Evolutionary conservation across 23 tunicate genomes (phyloP), one percentile per base, ranked within the genome.

Genomic region (Diplosoma virens): DNA sequence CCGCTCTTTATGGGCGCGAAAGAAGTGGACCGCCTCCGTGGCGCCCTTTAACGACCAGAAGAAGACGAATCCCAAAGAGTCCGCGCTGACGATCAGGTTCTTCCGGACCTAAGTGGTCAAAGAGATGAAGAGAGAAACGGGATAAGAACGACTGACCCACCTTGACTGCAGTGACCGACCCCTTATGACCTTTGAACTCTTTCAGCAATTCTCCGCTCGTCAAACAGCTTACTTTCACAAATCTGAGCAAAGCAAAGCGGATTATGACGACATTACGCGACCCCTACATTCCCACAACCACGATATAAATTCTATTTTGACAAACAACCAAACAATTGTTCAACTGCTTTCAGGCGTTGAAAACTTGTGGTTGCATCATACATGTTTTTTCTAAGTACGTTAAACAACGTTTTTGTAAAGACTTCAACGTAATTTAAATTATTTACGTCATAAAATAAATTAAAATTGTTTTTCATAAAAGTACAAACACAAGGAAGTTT

Each of bases 31-130:
- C 5, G 84, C 84, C 45, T 53, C 61, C n/a, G 21, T 52, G 53
- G 59, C 78, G 84, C 80, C 75, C 7, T 37, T 54, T 31, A 81
- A 61, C 56, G 87, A 75, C 94, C 94, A 87, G 64, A 81, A 81
- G n/a, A 32, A 37, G 0, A 87, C 41, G 37, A n/a, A 30, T 9
- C 94, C 94, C 0, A 67, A 66, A 1, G 30, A 2, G 58, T 87
- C 94, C 24, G 83, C 94, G 54, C 87, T 87, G 29, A 58, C 87
- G 16, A 87, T 18, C 2, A 87, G 70, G 17, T 68, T 76, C 18
- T 76, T 86, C 32, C 84, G 94, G 21, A 69, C 71, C 94, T 87
- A 63, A 41, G 50, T 7, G 14, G 11, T 9, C 50, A 41, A 14
- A 7, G 50, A 41, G 9, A 14, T 7, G 14, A 7, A 7, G 50